Evolutionary conservation across 1,140 invertebrate genomes (phyloP).

Genomic region (Drosophila santomea): DNA sequence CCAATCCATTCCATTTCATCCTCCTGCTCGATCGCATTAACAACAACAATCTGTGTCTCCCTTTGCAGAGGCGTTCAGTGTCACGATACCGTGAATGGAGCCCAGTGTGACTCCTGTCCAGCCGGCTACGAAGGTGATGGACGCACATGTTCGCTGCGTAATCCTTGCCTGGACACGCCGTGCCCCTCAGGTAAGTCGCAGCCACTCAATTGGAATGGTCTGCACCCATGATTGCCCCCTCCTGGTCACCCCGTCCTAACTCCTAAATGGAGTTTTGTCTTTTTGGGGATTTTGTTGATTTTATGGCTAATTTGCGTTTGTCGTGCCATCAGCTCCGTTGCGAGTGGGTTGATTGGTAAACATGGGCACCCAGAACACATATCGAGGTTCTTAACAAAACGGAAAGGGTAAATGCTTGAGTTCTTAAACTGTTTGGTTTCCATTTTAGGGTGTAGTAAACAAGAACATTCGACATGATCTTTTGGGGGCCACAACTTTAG

Average conservation of each 20-base stretch:
- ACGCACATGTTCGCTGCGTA: constrained; percentile 88
- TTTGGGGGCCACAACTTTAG: no score
- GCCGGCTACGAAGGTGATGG: constrained; percentile 94
- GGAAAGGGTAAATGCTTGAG: neutral
- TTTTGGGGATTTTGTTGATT: constrained; percentile 29
- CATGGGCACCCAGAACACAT: neutral
- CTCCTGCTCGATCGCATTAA: constrained; percentile 42
- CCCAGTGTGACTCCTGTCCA: constrained; percentile 94
- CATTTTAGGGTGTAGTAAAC: neutral
- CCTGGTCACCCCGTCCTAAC: neutral
- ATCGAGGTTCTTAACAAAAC: neutral
- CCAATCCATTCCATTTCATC: neutral
- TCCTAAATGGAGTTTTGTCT: constrained; percentile 48
- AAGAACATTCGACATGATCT: neutral
- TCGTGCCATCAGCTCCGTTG: constrained; percentile 30
- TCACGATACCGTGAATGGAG: constrained; percentile 89
- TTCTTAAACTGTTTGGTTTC: neutral
- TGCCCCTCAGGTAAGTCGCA: constrained; percentile 88
- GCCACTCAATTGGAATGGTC: constrained; percentile 13
- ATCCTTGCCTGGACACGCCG: constrained; percentile 90
- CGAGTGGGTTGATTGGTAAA: constrained; percentile 31
- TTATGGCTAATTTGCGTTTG: constrained; percentile 73
- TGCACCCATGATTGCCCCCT: constrained; percentile 26
- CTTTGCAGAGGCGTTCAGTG: constrained; percentile 89
- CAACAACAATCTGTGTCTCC: constrained; percentile 49